Percentiles rank a stretch among this genome's conserved stretches.
Evolutionary conservation across 2,797 vertebrate species (phyloP).

Genomic region (Smutsia temminckii): DNA sequence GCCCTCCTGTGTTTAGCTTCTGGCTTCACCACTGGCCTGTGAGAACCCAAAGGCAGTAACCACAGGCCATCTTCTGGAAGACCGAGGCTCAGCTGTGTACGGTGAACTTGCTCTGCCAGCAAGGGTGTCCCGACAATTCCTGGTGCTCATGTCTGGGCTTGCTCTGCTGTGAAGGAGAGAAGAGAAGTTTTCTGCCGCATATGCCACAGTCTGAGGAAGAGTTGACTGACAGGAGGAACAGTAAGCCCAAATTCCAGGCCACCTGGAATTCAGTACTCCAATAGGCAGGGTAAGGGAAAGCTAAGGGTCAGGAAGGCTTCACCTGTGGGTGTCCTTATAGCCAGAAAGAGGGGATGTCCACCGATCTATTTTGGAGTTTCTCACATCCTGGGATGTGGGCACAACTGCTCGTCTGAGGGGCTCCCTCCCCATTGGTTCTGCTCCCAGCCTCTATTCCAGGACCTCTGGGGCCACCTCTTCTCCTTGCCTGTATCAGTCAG

Average conservation of each 20-base stretch:
- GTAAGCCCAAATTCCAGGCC: not conserved
- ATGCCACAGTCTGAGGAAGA: not conserved
- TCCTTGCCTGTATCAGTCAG: not conserved
- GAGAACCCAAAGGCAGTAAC: not conserved
- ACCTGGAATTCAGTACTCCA: not conserved
- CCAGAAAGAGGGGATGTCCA: not conserved
- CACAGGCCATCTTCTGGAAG: not conserved
- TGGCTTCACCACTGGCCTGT: not conserved
- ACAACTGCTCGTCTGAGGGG: not conserved
- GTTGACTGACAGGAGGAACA: not conserved
- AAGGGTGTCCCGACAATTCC: not conserved
- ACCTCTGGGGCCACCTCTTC: too few relatives aligned
- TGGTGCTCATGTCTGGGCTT: not conserved
- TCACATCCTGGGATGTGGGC: not conserved
- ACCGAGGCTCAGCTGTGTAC: not conserved
- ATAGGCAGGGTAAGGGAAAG: not conserved
- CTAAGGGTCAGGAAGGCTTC: not conserved
- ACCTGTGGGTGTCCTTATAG: not conserved
- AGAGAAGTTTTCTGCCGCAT: not conserved
- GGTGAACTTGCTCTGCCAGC: not conserved
- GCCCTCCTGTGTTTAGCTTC: not conserved
- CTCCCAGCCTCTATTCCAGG: not conserved
- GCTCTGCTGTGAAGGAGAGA: not conserved
- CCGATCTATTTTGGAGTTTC: not conserved
- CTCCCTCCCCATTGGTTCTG: not conserved